phyloP scores from a whole-genome alignment of 2,888 invertebrate genomes.

The Cephus sareptanus region DNA sequence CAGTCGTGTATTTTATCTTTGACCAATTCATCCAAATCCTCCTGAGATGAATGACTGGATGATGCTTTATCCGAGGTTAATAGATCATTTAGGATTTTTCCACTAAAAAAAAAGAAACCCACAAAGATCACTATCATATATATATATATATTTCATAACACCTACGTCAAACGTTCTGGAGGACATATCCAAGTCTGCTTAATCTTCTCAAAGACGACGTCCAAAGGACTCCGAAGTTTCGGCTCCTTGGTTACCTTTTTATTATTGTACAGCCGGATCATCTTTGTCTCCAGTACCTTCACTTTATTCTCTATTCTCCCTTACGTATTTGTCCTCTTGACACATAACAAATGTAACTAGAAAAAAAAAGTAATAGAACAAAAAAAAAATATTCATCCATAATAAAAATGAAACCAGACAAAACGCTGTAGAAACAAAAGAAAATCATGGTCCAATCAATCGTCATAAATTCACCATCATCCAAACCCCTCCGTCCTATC shows the following conservation, averaged over 20 bases:
- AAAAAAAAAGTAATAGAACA: not conserved
- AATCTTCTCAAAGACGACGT: conserved; percentile 24
- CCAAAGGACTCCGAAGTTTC: conserved; percentile 16
- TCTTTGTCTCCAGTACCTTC: not conserved
- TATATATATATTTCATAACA: not conserved
- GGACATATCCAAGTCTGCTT: conserved; percentile 21
- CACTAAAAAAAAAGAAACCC: not conserved
- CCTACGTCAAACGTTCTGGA: conserved; percentile 26
- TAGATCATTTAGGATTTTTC: not conserved
- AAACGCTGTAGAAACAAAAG: not conserved
- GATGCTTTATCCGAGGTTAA: not conserved
- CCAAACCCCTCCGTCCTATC: not conserved
- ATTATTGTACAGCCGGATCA: not conserved
- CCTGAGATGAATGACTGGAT: not conserved
- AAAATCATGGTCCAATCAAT: not conserved
- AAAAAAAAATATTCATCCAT: no score
- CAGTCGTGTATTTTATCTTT: not conserved
- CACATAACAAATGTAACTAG: not conserved
- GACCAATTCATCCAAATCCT: not conserved
- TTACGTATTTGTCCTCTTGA: no score
- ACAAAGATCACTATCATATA: not conserved
- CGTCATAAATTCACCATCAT: not conserved
- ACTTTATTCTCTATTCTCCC: no score
- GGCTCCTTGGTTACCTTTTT: not conserved
- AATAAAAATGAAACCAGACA: not conserved